A percentile compares a stretch with the other conserved stretches of the same genome.
Conservation (phyloP, 2,888 invertebrate genomes). For the Lampropteryx suffumata region DNA sequence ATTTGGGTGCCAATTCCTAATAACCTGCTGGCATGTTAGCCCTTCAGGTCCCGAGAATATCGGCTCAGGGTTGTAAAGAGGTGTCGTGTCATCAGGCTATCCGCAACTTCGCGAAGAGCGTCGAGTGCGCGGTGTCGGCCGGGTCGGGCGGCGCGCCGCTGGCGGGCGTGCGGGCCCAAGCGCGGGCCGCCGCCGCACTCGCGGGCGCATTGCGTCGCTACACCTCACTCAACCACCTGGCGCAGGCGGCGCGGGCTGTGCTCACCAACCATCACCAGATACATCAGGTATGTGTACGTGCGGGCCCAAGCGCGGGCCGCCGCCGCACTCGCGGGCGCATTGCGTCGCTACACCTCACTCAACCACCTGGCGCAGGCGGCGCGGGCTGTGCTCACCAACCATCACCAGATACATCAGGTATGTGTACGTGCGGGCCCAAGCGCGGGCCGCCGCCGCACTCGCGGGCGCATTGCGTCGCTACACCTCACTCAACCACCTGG, state of each 20-base stretch:
- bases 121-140: constrained; percentile 94
- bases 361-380: constrained; percentile 98
- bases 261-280: constrained; percentile 97
- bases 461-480: constrained; percentile 97
- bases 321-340: constrained; percentile 87
- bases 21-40: too few relatives aligned
- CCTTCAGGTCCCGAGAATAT: neutral
- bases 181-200: constrained; percentile 95
- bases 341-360: constrained; percentile 97
- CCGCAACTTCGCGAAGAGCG: constrained; percentile 75
- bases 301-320: too few relatives aligned
- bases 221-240: constrained; percentile 98
- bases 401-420: constrained; percentile 95
- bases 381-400: constrained; percentile 96
- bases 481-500: constrained; percentile 98
- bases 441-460: too few relatives aligned
- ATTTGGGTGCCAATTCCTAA: too few relatives aligned
- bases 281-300: constrained; percentile 90
- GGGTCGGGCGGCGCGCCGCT: constrained; percentile 93
- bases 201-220: constrained; percentile 97
- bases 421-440: too few relatives aligned
- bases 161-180: constrained; percentile 89
- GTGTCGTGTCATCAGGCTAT: constrained; percentile 84
- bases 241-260: constrained; percentile 97
- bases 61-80: neutral